Conservation (phyloP, 2,888 invertebrate species). For the Cataglyphis altisquamis region DNA sequence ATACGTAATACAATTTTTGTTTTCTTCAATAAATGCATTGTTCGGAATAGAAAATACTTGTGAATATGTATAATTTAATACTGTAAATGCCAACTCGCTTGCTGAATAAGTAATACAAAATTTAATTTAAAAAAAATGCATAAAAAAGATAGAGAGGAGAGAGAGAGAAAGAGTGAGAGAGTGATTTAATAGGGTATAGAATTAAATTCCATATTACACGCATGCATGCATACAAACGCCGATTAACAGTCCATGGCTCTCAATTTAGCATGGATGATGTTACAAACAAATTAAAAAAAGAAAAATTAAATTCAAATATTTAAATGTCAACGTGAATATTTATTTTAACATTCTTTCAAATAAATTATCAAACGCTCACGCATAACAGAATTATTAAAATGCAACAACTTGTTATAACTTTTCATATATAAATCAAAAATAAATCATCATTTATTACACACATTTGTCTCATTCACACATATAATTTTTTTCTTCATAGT, state of each 20-base stretch:
- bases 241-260: conserved; percentile 64
- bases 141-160: not conserved
- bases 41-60: not conserved
- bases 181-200: conserved; percentile 61
- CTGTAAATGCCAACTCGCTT: conserved; percentile 24
- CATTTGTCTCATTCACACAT: not conserved
- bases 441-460: conserved; percentile 21
- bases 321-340: conserved; percentile 40
- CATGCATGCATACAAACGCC: conserved; percentile 33
- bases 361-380: conserved; percentile 54
- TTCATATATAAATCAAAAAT: conserved; percentile 15
- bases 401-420: conserved; percentile 26
- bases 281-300: conserved; percentile 40
- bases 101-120: conserved; percentile 33
- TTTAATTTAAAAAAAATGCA: conserved; percentile 66
- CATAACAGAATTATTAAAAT: conserved; percentile 34
- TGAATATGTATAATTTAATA: conserved; percentile 18
- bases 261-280: conserved; percentile 7
- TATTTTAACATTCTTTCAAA: conserved; percentile 49
- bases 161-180: not conserved
- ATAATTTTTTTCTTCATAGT: conserved; percentile 27
- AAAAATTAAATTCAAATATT: conserved; percentile 70
- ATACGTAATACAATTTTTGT: not conserved
- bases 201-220: conserved; percentile 60
- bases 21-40: not conserved